phyloP scores from a whole-genome alignment of 2,888 invertebrate species.

The Bugulina stolonifera region DNA sequence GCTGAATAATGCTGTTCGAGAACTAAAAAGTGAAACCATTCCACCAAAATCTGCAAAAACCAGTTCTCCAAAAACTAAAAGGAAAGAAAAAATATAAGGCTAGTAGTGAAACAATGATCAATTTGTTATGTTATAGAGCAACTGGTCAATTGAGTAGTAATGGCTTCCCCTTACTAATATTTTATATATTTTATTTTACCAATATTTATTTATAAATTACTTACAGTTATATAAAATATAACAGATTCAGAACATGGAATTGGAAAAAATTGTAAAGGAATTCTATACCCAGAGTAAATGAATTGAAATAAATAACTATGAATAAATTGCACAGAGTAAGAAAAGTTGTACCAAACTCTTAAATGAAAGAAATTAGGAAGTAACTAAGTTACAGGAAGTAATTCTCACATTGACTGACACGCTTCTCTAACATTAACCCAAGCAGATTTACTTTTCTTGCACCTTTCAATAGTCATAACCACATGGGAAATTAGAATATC shows the following conservation, averaged over 20 bases:
- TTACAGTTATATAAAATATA: no score
- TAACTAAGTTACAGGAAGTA: no score
- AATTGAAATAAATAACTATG: no score
- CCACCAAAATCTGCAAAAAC: neutral
- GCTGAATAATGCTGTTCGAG: constrained; percentile 4
- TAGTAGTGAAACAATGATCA: neutral
- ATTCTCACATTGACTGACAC: neutral
- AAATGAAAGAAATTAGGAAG: no score
- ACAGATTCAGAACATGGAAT: no score
- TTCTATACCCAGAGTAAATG: no score
- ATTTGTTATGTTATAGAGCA: neutral
- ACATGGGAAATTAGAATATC: constrained; percentile 51
- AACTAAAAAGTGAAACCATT: constrained; percentile 10
- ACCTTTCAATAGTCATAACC: constrained; percentile 48
- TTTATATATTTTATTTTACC: no score
- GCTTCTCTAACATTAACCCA: constrained; percentile 20
- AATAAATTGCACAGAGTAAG: no score
- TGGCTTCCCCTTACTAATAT: no score
- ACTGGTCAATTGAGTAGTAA: neutral
- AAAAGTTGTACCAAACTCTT: no score
- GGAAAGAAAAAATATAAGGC: neutral
- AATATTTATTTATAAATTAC: no score
- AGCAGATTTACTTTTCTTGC: constrained; percentile 37
- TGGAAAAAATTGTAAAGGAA: no score
- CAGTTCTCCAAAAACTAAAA: neutral